Evolutionary conservation across 2,888 invertebrate species (phyloP).

Genomic region (Eupithecia inturbata): DNA sequence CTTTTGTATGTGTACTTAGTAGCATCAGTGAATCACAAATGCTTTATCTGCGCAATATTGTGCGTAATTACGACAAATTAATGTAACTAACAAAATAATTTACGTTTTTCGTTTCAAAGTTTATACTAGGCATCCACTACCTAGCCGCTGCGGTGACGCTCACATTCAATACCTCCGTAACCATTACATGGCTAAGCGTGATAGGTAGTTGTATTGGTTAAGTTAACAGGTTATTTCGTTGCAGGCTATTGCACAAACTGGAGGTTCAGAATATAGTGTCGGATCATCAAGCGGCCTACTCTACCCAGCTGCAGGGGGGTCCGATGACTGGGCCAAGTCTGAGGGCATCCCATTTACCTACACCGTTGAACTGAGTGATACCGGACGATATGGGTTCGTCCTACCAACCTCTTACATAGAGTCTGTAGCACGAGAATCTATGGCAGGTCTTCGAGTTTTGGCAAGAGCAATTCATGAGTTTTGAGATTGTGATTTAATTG

Average conservation of each 20-base stretch:
- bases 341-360: constrained; percentile 93
- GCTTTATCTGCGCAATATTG: background rate
- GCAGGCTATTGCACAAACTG: constrained; percentile 84
- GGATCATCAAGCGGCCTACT: constrained; percentile 91
- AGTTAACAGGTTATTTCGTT: background rate
- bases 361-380: constrained; percentile 95
- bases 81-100: too few relatives aligned
- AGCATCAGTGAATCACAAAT: background rate
- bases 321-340: constrained; percentile 97
- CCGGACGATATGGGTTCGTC: constrained; percentile 93
- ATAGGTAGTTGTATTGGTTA: background rate
- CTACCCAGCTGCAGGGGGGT: constrained; percentile 92
- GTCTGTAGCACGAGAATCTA: constrained; percentile 89
- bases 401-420: constrained; percentile 91
- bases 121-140: too few relatives aligned
- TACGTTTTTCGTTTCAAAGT: background rate
- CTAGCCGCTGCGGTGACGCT: background rate
- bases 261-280: constrained; percentile 87
- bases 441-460: constrained; percentile 88
- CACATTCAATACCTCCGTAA: background rate
- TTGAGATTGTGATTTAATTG: constrained; percentile 39
- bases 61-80: background rate
- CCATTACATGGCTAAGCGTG: background rate
- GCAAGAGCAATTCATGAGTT: constrained; percentile 55
- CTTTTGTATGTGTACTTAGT: background rate